Evolutionary conservation across 2,113 vertebrate genomes (phyloP).

Genomic region (Ictidomys tridecemlineatus): DNA sequence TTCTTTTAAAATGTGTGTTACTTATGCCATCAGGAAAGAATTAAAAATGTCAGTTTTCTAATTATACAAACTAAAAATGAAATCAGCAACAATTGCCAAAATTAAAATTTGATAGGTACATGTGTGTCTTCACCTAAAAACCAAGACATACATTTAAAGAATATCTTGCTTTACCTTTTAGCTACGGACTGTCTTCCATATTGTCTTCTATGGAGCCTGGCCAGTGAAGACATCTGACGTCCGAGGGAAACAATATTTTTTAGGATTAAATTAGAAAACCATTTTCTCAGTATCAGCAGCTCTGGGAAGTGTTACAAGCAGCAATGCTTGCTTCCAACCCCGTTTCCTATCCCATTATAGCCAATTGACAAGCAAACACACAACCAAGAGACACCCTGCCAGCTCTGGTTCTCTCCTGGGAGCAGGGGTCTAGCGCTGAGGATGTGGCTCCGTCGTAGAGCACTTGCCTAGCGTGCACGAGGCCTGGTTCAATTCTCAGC

Average conservation of each 20-base stretch:
- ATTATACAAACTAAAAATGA: constrained; percentile 17
- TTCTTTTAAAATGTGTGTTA: neutral
- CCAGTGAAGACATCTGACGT: constrained; percentile 87
- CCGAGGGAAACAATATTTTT: constrained; percentile 68
- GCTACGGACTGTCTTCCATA: constrained; percentile 78
- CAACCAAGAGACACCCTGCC: neutral
- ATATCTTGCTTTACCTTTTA: constrained; percentile 86
- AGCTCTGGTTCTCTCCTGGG: neutral
- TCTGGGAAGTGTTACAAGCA: neutral
- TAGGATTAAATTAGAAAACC: neutral
- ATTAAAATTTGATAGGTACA: neutral
- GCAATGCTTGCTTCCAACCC: neutral
- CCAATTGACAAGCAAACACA: neutral
- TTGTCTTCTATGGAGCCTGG: constrained; percentile 80
- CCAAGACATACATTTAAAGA: neutral
- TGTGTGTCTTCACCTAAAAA: neutral
- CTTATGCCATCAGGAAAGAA: neutral
- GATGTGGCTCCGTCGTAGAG: too few species aligned
- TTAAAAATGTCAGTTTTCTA: neutral
- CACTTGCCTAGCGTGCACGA: too few species aligned
- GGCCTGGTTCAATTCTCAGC: too few species aligned
- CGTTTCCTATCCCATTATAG: neutral
- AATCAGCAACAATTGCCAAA: neutral
- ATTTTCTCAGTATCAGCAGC: neutral
- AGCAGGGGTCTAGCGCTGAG: too few species aligned